Base-by-base conservation (phyloP, 2,888 invertebrate species). In the Oxytorus armatus region DNA sequence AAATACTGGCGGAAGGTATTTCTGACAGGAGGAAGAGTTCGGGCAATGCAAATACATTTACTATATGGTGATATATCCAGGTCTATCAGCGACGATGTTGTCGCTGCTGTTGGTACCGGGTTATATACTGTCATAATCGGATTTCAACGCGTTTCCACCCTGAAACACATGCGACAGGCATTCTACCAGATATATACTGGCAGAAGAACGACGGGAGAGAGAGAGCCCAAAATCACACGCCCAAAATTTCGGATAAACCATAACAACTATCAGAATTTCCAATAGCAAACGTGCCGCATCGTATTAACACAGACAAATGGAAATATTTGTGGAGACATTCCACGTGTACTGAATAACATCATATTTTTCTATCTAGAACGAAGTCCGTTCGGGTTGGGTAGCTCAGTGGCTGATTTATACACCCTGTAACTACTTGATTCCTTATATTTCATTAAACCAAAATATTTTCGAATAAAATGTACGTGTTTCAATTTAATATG, bases 31-130 rank as follows among this genome's bases (percentile, higher is more conserved):
- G 33, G 7, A 33, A 23, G 33, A 18, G 18, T 7, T 16, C 33
- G 14, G 47, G 65, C 59, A 59, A 68, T 68, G 75, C 39, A 75
- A 75, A 75, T 68, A 49, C 75, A 68, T 75, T 75, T 75, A 36
- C 59, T 36, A 39, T 53, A 66, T 39, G 49, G 39, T 18, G 14
- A 14, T 57, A 29, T 33, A 33, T 49, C 36, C 16, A 42, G 51
- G 14, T 47, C 16, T 36, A 4, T 23, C 29, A 10, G 16, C 70
- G 21, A 57, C n/a, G n/a, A n/a, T n/a, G n/a, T n/a, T 55, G 49
- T 33, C n/a, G 75, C 21, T 14, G 75, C 47, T 44, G 29, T 49
- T 51, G 23, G 8, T 8, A n/a, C n/a, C n/a, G 53, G 23, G 29
- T 8, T 36, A 18, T 47, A n/a, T 66, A 25, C 36, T 25, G 39